Evolutionary conservation across 1,140 invertebrate genomes (phyloP).

Genomic region (Papilio xuthus): DNA sequence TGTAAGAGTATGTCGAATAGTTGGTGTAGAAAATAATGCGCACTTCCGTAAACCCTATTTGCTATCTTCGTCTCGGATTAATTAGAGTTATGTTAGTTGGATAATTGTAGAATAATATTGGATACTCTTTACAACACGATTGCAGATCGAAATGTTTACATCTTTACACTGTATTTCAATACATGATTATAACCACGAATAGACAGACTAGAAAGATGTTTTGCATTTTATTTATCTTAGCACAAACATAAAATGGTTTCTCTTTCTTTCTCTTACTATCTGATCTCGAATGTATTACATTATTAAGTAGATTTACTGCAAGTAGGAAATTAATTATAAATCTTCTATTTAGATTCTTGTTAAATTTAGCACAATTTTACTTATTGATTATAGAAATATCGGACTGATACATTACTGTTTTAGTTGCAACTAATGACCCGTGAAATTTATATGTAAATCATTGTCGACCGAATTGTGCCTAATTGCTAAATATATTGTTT

Average conservation of each 20-base stretch:
- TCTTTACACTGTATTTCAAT: slow-evolving; percentile 21
- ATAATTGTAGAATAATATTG: slow-evolving; percentile 30
- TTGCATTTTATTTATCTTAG: slow-evolving; percentile 5
- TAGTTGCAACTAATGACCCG: background rate
- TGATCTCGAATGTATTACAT: slow-evolving; percentile 3
- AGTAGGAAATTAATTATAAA: slow-evolving; percentile 7
- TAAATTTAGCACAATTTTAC: slow-evolving; percentile 33
- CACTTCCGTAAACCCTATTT: slow-evolving; percentile 22
- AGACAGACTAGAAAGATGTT: slow-evolving; percentile 5
- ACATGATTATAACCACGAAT: background rate
- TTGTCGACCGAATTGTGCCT: slow-evolving; percentile 36
- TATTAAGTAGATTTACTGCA: slow-evolving; percentile 10
- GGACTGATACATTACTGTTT: slow-evolving; percentile 3
- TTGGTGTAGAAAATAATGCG: slow-evolving; percentile 19
- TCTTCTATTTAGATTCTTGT: slow-evolving; percentile 19
- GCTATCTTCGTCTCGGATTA: slow-evolving; percentile 29
- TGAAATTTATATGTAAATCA: slow-evolving; percentile 16
- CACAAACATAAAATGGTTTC: background rate
- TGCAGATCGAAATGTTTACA: slow-evolving; percentile 1
- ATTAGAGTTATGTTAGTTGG: slow-evolving; percentile 17
- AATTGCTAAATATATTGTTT: slow-evolving; percentile 7
- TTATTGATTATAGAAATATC: slow-evolving; percentile 12
- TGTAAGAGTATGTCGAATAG: slow-evolving; percentile 1
- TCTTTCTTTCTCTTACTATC: slow-evolving; percentile 16
- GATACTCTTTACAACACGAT: background rate